These are phyloP conservation scores for Bombus sylvicola DNA, from an alignment of 1,140 invertebrate species.

Conservation along the genomic window DNA sequence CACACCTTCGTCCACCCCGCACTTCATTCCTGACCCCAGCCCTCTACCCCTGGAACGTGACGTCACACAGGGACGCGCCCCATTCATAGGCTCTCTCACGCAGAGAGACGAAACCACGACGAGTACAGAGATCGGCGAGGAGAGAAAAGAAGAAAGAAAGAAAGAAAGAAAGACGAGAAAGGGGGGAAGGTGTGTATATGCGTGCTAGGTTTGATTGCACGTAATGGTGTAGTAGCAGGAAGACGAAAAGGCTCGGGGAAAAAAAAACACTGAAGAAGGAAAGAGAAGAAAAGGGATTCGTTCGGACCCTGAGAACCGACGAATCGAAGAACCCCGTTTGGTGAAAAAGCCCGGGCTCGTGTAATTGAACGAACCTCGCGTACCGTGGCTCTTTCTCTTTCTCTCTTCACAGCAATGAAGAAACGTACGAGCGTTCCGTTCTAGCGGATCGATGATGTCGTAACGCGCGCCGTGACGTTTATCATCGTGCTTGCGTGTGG, in stretches of 20 bases:
- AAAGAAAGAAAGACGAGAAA: neutral
- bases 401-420: slow-evolving; percentile 6
- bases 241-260: neutral
- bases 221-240: neutral
- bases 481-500: slow-evolving; percentile 62
- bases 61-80: slow-evolving; percentile 80
- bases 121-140: slow-evolving; percentile 34
- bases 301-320: slow-evolving; percentile 12
- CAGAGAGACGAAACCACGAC: slow-evolving; percentile 65
- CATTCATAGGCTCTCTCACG: slow-evolving; percentile 79
- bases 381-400: slow-evolving; percentile 44
- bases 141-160: neutral
- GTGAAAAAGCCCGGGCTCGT: neutral
- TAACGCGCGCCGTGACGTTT: slow-evolving; percentile 62
- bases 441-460: slow-evolving; percentile 60
- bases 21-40: slow-evolving; percentile 39
- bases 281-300: neutral
- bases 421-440: slow-evolving; percentile 43
- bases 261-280: neutral
- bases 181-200: neutral
- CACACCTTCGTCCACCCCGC: slow-evolving; percentile 53
- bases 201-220: neutral
- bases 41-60: slow-evolving; percentile 61
- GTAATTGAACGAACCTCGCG: slow-evolving; percentile 46
- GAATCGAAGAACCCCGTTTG: slow-evolving; percentile 17